Evolutionary conservation across 2,888 invertebrate species (phyloP), one percentile per base, ranked within the genome.

Genomic region (Petrophora chlorosata): DNA sequence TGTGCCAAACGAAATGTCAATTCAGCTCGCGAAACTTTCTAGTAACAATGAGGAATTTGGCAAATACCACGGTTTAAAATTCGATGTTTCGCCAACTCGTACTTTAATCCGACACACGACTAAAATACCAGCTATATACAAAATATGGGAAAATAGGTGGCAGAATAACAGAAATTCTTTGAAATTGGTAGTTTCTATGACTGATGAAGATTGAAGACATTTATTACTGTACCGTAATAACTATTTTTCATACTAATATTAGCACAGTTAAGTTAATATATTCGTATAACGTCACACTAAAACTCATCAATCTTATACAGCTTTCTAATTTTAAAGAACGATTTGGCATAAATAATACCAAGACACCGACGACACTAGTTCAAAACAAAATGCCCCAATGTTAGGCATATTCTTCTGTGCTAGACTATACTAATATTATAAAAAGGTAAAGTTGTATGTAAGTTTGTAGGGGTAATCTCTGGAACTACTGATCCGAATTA

Each of bases 311-410:
- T 42, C 36, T 48, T 29, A 23, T 13, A 9, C 17, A 28, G 35
- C 48, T 48, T 48, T 48, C 48, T 48, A 48, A 47, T 40, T 46
- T 28, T 7, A 34, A 32, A 17, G 14, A 38, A 16, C 34, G 46
- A 46, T 48, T 48, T 36, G 30, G 35, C 47, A 48, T 30, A 48
- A 17, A 17, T 39, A 39, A 49, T 23, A 23, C n/a, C n/a, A n/a
- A n/a, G n/a, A n/a, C 29, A 36, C 13, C 10, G n/a, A n/a, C 19
- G 9, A 32, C 32, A n/a, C 33, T 22, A 8, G 22, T 17, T 23
- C 28, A 41, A 23, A 41, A 28, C 26, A 35, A 29, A 43, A 28
- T 35, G 22, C 14, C 15, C 8, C 25, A 14, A 8, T 2, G 15
- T 14, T 30, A 5, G 4, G 2, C 29, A 5, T 14, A 14, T 12